Evolutionary conservation across 2,888 invertebrate species (phyloP).

Genomic region (Drosophila neonasuta): DNA sequence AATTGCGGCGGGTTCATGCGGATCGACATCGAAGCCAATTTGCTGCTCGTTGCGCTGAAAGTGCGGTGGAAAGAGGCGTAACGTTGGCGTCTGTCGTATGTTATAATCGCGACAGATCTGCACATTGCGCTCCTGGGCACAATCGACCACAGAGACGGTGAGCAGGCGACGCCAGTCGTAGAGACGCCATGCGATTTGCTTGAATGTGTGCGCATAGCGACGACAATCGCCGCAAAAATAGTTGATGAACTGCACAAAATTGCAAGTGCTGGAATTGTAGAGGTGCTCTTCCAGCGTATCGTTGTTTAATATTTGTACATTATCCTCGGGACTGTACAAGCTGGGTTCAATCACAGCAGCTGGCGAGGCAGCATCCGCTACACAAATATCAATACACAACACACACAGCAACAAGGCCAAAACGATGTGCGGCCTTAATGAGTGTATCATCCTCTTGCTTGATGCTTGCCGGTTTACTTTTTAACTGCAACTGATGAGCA

Average conservation of each 20-base stretch:
- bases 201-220: slow-evolving; percentile 88
- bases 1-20: slow-evolving; percentile 18
- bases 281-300: slow-evolving; percentile 27
- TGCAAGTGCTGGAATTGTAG: slow-evolving; percentile 10
- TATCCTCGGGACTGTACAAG: slow-evolving; percentile 50
- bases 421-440: slow-evolving; percentile 25
- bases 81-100: slow-evolving; percentile 37
- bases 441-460: slow-evolving; percentile 37
- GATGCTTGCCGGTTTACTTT: slow-evolving; percentile 57
- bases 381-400: slow-evolving; percentile 1
- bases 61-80: slow-evolving; percentile 39
- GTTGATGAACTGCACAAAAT: slow-evolving; percentile 92
- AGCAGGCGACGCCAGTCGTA: slow-evolving; percentile 41
- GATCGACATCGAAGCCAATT: slow-evolving; percentile 23
- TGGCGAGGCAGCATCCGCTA: background rate
- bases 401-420: slow-evolving; percentile 24
- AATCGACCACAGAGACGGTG: slow-evolving; percentile 49
- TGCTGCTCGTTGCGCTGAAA: slow-evolving; percentile 15
- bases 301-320: slow-evolving; percentile 39
- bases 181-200: slow-evolving; percentile 34
- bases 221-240: slow-evolving; percentile 97
- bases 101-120: slow-evolving; percentile 49
- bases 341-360: slow-evolving; percentile 33
- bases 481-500: slow-evolving; percentile 51
- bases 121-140: slow-evolving; percentile 54